Evolutionary conservation across 2,888 invertebrate species (phyloP).

Genomic region (Synanthedon tipuliformis): DNA sequence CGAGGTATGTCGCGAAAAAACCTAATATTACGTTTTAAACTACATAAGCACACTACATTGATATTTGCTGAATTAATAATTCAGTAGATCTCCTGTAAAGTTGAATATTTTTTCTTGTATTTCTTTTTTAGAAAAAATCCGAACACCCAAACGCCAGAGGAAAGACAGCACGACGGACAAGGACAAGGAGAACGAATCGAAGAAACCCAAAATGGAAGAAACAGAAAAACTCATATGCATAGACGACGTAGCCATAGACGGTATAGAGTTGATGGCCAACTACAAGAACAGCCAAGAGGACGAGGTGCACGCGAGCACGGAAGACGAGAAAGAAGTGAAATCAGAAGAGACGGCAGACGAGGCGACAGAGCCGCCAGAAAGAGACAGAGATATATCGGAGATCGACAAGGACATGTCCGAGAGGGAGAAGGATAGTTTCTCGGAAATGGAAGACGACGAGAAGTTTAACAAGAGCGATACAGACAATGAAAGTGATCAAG

Average conservation of each 20-base stretch:
- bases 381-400: slow-evolving; percentile 14
- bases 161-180: slow-evolving; percentile 72
- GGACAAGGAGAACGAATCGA: slow-evolving; percentile 47
- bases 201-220: slow-evolving; percentile 50
- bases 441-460: slow-evolving; percentile 64
- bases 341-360: slow-evolving; percentile 43
- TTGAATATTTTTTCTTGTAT: too few relatives aligned
- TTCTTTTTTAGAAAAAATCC: slow-evolving; percentile 46
- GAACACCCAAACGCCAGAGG: slow-evolving; percentile 63
- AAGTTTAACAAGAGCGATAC: slow-evolving; percentile 59
- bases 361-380: slow-evolving; percentile 17
- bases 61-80: too few relatives aligned
- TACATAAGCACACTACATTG: too few relatives aligned
- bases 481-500: slow-evolving; percentile 49
- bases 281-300: slow-evolving; percentile 48
- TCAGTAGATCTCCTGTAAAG: too few relatives aligned
- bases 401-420: slow-evolving; percentile 38
- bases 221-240: slow-evolving; percentile 45
- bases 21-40: too few relatives aligned
- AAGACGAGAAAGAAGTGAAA: slow-evolving; percentile 50
- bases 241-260: slow-evolving; percentile 63
- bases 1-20: too few relatives aligned
- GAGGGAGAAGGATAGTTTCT: slow-evolving; percentile 57
- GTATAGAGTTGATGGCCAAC: slow-evolving; percentile 60
- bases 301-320: slow-evolving; percentile 49